Conservation (phyloP, 2,888 invertebrate species). For the Clusia tigrina region DNA sequence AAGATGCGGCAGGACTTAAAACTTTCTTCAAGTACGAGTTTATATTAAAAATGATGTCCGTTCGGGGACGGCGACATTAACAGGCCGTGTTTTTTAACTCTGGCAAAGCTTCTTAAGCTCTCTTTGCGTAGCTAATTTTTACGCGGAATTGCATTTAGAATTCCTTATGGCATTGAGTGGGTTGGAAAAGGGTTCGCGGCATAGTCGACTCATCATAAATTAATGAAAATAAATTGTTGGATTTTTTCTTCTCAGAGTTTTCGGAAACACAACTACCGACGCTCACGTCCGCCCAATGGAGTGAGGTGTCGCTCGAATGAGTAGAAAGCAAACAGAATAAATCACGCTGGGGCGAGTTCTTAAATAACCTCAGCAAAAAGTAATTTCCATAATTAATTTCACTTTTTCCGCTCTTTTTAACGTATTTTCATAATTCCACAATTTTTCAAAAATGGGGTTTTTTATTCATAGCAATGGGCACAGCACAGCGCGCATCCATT, state of each 20-base stretch:
- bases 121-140: not conserved
- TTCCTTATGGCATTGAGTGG: conserved; percentile 44
- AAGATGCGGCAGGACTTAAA: not conserved
- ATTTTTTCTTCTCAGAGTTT: conserved; percentile 31
- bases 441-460: not conserved
- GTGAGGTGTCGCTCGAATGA: not conserved
- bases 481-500: conserved; percentile 28
- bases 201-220: conserved; percentile 47
- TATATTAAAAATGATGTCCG: conserved; percentile 6
- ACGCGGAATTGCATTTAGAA: conserved; percentile 41
- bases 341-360: conserved; percentile 7
- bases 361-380: conserved; percentile 8
- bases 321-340: conserved; percentile 15
- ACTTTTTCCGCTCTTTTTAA: conserved; percentile 45
- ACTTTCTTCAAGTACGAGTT: not conserved
- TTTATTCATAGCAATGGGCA: not conserved
- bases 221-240: conserved; percentile 62
- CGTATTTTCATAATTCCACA: conserved; percentile 44
- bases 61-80: conserved; percentile 1
- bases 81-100: not conserved
- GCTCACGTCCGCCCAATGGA: no score
- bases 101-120: not conserved
- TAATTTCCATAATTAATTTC: conserved; percentile 54
- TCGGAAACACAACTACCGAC: not conserved
- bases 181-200: not conserved